phyloP scores from a whole-genome alignment of 2,888 invertebrate genomes.

The Dasysyrphus albostriatus region DNA sequence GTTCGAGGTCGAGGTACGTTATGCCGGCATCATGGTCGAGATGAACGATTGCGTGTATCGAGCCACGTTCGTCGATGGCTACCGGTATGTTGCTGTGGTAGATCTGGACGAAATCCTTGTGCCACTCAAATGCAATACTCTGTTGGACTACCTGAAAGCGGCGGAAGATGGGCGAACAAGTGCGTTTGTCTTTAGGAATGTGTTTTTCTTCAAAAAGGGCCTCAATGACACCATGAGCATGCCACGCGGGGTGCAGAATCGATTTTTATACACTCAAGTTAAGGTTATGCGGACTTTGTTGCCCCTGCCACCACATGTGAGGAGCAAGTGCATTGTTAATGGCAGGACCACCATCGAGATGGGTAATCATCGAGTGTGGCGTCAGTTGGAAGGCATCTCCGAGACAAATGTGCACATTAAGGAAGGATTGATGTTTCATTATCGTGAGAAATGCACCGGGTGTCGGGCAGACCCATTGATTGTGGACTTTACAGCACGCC shows the following conservation, averaged over 20 bases:
- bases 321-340: conserved; percentile 94
- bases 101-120: conserved; percentile 95
- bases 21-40: conserved; percentile 93
- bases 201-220: conserved; percentile 84
- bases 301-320: conserved; percentile 87
- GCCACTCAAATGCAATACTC: conserved; percentile 90
- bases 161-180: conserved; percentile 81
- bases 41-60: conserved; percentile 96
- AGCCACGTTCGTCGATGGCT: conserved; percentile 89
- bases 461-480: conserved; percentile 79
- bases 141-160: conserved; percentile 84
- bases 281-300: conserved; percentile 81
- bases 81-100: conserved; percentile 92
- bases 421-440: conserved; percentile 82
- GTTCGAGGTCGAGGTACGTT: conserved; percentile 82
- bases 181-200: conserved; percentile 84
- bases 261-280: conserved; percentile 82
- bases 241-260: conserved; percentile 79
- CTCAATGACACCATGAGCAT: conserved; percentile 82
- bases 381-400: conserved; percentile 78
- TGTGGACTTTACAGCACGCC: conserved; percentile 81
- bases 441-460: conserved; percentile 81
- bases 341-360: conserved; percentile 93
- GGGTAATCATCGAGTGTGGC: conserved; percentile 92
- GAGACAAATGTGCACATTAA: conserved; percentile 80